Conservation (phyloP, 2,888 invertebrate genomes). For the Acrobasis repandana region DNA sequence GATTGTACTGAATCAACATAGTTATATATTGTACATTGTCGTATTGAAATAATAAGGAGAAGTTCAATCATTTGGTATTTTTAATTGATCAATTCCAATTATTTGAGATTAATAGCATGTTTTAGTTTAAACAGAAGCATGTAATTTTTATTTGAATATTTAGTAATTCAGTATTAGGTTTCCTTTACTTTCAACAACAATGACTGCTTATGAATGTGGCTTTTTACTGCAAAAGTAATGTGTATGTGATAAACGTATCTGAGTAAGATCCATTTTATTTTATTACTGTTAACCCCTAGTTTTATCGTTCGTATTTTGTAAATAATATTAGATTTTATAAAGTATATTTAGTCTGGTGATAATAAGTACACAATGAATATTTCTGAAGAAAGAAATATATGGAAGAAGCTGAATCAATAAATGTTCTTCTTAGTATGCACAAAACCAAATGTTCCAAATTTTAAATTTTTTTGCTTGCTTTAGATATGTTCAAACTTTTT, state of each 20-base stretch:
- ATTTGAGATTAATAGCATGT: slow-evolving; percentile 2
- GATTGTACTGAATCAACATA: slow-evolving; percentile 33
- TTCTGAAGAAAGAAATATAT: slow-evolving; percentile 25
- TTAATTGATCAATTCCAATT: background rate
- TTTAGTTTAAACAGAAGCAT: background rate
- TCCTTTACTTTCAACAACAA: slow-evolving; percentile 60
- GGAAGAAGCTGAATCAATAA: slow-evolving; percentile 20
- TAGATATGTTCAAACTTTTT: background rate
- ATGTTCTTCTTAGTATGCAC: slow-evolving; percentile 13
- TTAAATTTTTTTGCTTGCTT: background rate
- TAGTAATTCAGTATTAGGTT: slow-evolving; percentile 48
- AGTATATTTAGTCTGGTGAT: slow-evolving; percentile 53
- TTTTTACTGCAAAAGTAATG: slow-evolving; percentile 58
- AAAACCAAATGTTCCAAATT: background rate
- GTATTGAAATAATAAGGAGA: slow-evolving; percentile 26
- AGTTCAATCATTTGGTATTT: background rate
- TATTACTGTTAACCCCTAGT: slow-evolving; percentile 65
- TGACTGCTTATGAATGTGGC: slow-evolving; percentile 53
- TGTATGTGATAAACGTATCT: slow-evolving; percentile 75
- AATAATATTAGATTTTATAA: slow-evolving; percentile 71
- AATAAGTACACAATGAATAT: slow-evolving; percentile 8
- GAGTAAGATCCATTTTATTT: slow-evolving; percentile 70
- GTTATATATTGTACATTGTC: slow-evolving; percentile 30
- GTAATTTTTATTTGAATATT: slow-evolving; percentile 2
- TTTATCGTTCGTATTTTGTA: slow-evolving; percentile 68